Evolutionary conservation across 2,888 invertebrate genomes (phyloP), one percentile per base, ranked within the genome.

Genomic region (Eristalis pertinax): DNA sequence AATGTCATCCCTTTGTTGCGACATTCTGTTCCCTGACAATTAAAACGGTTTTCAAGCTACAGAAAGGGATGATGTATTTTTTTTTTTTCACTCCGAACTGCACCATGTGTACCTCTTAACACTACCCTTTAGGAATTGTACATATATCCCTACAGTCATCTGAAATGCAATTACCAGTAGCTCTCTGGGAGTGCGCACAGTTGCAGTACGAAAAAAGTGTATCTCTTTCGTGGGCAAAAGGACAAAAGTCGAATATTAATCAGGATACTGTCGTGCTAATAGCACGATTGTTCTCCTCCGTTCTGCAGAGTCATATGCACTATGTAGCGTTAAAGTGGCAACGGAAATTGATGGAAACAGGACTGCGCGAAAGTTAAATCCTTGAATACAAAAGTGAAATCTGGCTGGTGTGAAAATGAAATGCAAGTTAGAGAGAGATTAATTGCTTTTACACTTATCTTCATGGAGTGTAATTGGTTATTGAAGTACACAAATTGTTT

Each of bases 41-140:
- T 82, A 60, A 76, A 67, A 67, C 67, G 43, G 29, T 69, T 76
- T 76, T 26, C 65, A 76, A 82, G 65, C 60, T 29, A 35, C 63
- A 32, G 35, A 35, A 19, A 38, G 60, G 13, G 19, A 26, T 56
- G 58, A 35, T 50, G 41, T 13, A 65, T 56, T 80, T 65, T 56
- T 26, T 26, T n/a, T 1, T 38, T 13, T 70, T 22, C 13, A 2
- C 50, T 50, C 0, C 50, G 0, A n/a, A 19, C 50, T 50, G 19
- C 50, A 8, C 50, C n/a, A 50, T 50, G 19, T 43, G 19, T 50
- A 50, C 50, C 50, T 2, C 50, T 19, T 50, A 50, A 5, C 1
- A 19, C 19, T 50, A 19, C 8, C 8, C 19, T 50, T n/a, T 19
- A 19, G 50, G 19, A 50, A 50, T 2, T 4, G 26, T 26, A 26